Conservation (phyloP, 2,888 invertebrate genomes). For the Athalia circularis region DNA sequence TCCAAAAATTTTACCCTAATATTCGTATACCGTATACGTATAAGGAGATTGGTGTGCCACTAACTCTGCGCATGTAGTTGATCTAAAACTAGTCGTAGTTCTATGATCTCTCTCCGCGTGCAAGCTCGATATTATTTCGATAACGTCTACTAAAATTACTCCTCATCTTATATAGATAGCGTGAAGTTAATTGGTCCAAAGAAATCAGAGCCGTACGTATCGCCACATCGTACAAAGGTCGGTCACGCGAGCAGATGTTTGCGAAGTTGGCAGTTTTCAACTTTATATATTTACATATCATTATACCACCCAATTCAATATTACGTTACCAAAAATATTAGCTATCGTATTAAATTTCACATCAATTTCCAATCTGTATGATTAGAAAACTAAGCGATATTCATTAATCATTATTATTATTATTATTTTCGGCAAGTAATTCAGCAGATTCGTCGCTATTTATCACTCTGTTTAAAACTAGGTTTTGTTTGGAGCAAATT, state of each 20-base stretch:
- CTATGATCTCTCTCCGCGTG: not conserved
- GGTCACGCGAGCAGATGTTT: slow-evolving; percentile 17
- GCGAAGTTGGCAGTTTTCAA: not conserved
- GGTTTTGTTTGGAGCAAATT: no score
- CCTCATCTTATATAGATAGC: not conserved
- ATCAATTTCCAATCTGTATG: no score
- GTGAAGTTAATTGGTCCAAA: slow-evolving; percentile 8
- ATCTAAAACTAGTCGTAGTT: not conserved
- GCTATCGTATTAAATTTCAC: not conserved
- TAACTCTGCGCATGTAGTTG: not conserved
- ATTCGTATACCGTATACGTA: no score
- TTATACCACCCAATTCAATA: no score
- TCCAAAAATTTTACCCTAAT: no score
- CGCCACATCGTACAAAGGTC: not conserved
- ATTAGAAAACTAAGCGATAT: no score
- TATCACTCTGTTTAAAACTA: no score
- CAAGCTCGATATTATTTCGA: not conserved
- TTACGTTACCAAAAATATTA: no score
- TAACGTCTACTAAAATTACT: slow-evolving; percentile 19
- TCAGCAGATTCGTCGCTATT: no score
- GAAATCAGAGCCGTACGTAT: slow-evolving; percentile 7
- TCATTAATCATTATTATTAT: no score
- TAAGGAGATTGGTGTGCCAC: no score
- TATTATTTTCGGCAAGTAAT: no score
- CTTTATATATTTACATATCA: not conserved